These are phyloP conservation scores for Kryptopterus vitreolus DNA, from an alignment of 2,797 vertebrate genomes.

Conservation along the genomic window DNA sequence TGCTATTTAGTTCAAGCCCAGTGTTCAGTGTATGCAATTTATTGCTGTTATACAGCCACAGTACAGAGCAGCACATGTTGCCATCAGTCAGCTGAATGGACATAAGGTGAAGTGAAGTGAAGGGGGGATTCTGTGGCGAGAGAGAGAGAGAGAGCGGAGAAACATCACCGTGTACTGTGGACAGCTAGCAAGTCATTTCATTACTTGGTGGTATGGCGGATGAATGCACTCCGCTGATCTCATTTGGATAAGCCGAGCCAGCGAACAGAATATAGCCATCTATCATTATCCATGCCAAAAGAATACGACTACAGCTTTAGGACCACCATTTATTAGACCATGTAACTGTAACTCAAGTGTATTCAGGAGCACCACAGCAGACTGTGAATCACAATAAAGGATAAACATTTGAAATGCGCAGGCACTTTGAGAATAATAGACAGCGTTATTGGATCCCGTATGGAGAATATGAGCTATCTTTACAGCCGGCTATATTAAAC, in stretches of 20 bases:
- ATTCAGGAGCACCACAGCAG: constrained; percentile 55
- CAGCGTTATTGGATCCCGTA: constrained; percentile 42
- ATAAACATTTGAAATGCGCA: constrained; percentile 56
- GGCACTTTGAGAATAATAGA: constrained; percentile 60
- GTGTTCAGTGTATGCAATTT: neutral
- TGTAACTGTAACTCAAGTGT: constrained; percentile 49
- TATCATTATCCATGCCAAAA: constrained; percentile 61
- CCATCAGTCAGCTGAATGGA: constrained; percentile 19
- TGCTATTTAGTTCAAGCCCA: constrained; percentile 3
- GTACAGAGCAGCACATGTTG: constrained; percentile 10
- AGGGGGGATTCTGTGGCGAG: neutral
- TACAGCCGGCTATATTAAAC: constrained; percentile 35
- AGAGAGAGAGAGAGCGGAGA: neutral
- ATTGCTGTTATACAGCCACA: neutral
- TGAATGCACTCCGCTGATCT: constrained; percentile 68
- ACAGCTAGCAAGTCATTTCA: constrained; percentile 62
- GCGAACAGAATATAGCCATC: constrained; percentile 65
- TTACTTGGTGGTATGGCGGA: constrained; percentile 62
- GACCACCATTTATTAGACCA: constrained; percentile 66
- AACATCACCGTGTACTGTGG: constrained; percentile 38
- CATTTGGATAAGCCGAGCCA: constrained; percentile 71
- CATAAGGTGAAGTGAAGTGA: constrained; percentile 11
- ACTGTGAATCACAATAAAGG: constrained; percentile 67
- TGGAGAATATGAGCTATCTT: constrained; percentile 35
- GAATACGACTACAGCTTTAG: constrained; percentile 65